A percentile compares a stretch with the other conserved stretches of the same genome.
These are phyloP conservation scores for Gobionotothen gibberifrons DNA, from an alignment of 2,797 vertebrate species.

Conservation along the genomic window DNA sequence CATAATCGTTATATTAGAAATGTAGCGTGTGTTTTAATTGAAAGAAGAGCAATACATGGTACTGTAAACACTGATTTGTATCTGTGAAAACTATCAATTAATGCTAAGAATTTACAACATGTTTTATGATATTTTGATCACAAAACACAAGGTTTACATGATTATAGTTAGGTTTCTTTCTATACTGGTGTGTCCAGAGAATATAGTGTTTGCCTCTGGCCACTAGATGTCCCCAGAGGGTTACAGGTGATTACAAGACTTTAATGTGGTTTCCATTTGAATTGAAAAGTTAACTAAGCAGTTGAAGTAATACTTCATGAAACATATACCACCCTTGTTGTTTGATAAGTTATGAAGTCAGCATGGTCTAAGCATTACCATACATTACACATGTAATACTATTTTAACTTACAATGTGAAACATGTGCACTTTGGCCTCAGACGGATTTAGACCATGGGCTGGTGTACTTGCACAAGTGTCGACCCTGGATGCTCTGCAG, in stretches of 20 bases:
- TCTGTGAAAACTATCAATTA: too few species aligned
- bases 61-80: too few species aligned
- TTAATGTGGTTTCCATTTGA: background rate
- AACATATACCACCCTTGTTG: slow-evolving; percentile 12
- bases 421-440: slow-evolving; percentile 16
- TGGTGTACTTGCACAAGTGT: slow-evolving; percentile 54
- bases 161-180: background rate
- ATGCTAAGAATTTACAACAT: too few species aligned
- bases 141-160: background rate
- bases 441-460: slow-evolving; percentile 18
- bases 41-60: too few species aligned
- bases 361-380: slow-evolving; percentile 1
- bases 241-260: background rate
- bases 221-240: slow-evolving; percentile 68
- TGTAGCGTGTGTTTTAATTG: too few species aligned
- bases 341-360: slow-evolving; percentile 17
- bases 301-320: slow-evolving; percentile 13
- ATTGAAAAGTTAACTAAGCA: slow-evolving; percentile 5
- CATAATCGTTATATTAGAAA: too few species aligned
- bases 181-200: background rate
- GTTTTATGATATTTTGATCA: background rate
- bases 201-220: background rate
- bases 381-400: slow-evolving; percentile 20
- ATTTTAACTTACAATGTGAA: background rate
- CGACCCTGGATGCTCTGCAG: slow-evolving; percentile 53